Evolutionary conservation across 2,888 invertebrate genomes (phyloP).

Genomic region (Diabrotica balteata): DNA sequence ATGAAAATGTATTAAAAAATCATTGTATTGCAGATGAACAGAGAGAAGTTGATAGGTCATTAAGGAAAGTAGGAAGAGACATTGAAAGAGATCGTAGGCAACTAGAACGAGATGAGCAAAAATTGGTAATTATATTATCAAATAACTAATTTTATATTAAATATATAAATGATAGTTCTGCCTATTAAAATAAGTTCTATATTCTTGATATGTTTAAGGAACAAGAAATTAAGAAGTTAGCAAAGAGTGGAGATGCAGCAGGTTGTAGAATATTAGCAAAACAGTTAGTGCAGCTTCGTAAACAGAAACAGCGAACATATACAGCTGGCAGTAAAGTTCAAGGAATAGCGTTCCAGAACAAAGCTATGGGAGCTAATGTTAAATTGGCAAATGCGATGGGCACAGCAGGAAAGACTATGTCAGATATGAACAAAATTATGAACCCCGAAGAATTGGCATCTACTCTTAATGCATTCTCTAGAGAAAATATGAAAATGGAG

Average conservation of each 20-base stretch:
- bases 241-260: slow-evolving; percentile 86
- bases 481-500: slow-evolving; percentile 87
- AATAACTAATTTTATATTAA: too few species aligned
- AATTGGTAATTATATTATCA: slow-evolving; percentile 67
- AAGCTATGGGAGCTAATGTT: slow-evolving; percentile 88
- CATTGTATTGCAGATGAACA: slow-evolving; percentile 72
- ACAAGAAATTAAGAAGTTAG: slow-evolving; percentile 87
- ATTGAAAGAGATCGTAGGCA: slow-evolving; percentile 82
- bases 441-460: slow-evolving; percentile 84
- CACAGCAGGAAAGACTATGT: slow-evolving; percentile 89
- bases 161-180: too few species aligned
- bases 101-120: slow-evolving; percentile 88
- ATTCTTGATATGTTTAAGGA: slow-evolving; percentile 64
- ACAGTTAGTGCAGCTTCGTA: slow-evolving; percentile 85
- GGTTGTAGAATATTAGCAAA: slow-evolving; percentile 85
- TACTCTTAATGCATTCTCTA: slow-evolving; percentile 83
- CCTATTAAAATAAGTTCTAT: too few species aligned
- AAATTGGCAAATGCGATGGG: slow-evolving; percentile 89
- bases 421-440: slow-evolving; percentile 84
- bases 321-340: slow-evolving; percentile 81
- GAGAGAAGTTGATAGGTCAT: slow-evolving; percentile 79
- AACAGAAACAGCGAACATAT: slow-evolving; percentile 85
- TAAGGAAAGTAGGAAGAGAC: slow-evolving; percentile 83
- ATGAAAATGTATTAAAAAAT: background rate
- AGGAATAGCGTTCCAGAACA: slow-evolving; percentile 84